Evolutionary conservation across 1,140 invertebrate genomes (phyloP), one percentile per base, ranked within the genome.

Genomic region (Drosophila gunungcola): DNA sequence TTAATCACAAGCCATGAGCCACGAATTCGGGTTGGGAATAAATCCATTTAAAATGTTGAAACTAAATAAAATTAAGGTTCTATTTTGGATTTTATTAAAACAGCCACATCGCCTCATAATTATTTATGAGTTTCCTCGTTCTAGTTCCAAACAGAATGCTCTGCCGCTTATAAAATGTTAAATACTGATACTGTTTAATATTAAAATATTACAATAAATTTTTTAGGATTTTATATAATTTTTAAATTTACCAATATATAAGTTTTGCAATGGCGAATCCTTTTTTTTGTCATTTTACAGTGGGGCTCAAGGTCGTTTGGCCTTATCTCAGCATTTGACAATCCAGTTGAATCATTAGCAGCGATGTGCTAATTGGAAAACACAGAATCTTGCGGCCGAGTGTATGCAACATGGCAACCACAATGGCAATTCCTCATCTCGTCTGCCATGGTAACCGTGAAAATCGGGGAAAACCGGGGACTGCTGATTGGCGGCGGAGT

Each of bases 371-470:
- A 74, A 74, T 74, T 74, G 51, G 57, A 27, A 16, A 48, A 39
- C 34, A 51, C 42, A 16, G 42, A 56, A 56, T 36, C 38, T 43
- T 38, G n/a, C 48, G 51, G 10, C 41, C 9, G 51, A 48, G 39
- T 56, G 43, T 64, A 52, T 29, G 52, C 52, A 21, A 55, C 38
- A 12, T 57, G 46, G 34, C 45, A 75, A 9, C 60, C 53, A 65
- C 53, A 65, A 53, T 75, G 60, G 52, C n/a, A 61, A 41, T 36
- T 45, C 29, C 56, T n/a, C 51, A 48, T 48, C 21, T 16, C 42
- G 21, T 53, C 32, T 32, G 57, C 72, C 61, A 67, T 75, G 73
- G 72, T 32, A 75, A 75, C 73, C 42, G 25, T 57, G 48, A n/a
- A 43, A 43, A 43, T 43, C 13, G 42, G 73, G 72, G 57, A 38